A percentile compares a stretch with the other conserved stretches of the same genome.
Evolutionary conservation across 2,888 invertebrate species (phyloP).

Genomic region (Disparrhopalites patrizii): DNA sequence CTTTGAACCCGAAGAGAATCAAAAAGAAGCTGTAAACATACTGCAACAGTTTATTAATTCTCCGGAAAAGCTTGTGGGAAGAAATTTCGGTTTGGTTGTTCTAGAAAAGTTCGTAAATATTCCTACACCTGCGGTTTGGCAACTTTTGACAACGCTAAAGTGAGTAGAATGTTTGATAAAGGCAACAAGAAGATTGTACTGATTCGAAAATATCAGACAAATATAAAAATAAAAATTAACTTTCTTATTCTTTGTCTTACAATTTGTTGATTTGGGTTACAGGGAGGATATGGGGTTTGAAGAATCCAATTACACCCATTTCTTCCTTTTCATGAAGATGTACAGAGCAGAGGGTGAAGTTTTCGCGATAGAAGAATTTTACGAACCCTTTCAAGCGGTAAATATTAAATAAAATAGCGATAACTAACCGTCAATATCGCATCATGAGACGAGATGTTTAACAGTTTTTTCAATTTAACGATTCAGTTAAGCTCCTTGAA

Average conservation of each 20-base stretch:
- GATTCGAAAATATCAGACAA: no score
- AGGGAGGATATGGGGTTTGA: conserved; percentile 23
- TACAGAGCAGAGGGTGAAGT: conserved; percentile 17
- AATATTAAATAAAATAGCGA: no score
- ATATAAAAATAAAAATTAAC: background rate
- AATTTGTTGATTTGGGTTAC: no score
- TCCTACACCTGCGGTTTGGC: conserved; percentile 19
- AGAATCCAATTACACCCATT: conserved; percentile 18
- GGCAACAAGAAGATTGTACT: no score
- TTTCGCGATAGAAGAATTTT: conserved; percentile 20
- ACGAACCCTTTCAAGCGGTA: conserved; percentile 14
- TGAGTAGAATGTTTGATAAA: background rate
- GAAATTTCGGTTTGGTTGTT: conserved; percentile 19
- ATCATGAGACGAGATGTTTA: background rate
- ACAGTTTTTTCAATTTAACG: background rate
- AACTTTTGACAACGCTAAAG: conserved; percentile 19
- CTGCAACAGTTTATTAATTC: background rate
- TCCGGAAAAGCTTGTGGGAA: background rate
- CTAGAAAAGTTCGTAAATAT: conserved; percentile 25
- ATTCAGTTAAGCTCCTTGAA: conserved; percentile 2
- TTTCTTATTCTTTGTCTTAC: background rate
- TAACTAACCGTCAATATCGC: no score
- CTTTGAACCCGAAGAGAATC: no score
- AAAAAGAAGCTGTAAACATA: background rate
- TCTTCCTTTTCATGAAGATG: conserved; percentile 18